Conservation (phyloP, 2,888 invertebrate genomes). For the Arge pagana region DNA sequence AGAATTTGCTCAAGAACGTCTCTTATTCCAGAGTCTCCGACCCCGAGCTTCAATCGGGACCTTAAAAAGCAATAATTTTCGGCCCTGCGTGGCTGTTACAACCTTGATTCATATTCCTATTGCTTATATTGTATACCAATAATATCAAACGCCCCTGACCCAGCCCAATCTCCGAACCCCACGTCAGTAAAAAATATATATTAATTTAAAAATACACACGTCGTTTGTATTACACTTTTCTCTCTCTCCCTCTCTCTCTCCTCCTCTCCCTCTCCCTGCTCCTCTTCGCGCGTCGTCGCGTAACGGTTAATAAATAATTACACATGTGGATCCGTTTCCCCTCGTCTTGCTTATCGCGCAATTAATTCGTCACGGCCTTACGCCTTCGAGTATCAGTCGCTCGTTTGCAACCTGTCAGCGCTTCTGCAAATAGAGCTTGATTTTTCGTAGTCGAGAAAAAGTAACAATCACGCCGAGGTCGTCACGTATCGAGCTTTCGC, state of each 20-base stretch:
- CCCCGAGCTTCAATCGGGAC: constrained; percentile 34
- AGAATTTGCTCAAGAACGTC: constrained; percentile 19
- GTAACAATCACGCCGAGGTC: no score
- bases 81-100: constrained; percentile 44
- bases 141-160: constrained; percentile 27
- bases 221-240: neutral
- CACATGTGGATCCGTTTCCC: constrained; percentile 22
- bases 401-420: no score
- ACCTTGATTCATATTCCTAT: constrained; percentile 52
- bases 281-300: neutral
- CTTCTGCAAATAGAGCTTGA: no score
- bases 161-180: constrained; percentile 42
- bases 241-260: neutral
- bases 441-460: no score
- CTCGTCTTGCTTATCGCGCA: constrained; percentile 24
- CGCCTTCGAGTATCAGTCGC: constrained; percentile 15
- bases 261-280: neutral
- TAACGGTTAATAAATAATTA: neutral
- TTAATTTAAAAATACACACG: constrained; percentile 55
- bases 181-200: constrained; percentile 56
- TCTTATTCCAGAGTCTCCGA: constrained; percentile 34
- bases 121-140: constrained; percentile 55
- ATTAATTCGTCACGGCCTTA: constrained; percentile 1
- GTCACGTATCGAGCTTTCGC: no score
- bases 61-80: constrained; percentile 36